Conservation (phyloP, 2,797 vertebrate species). For the Valencia hispanica region DNA sequence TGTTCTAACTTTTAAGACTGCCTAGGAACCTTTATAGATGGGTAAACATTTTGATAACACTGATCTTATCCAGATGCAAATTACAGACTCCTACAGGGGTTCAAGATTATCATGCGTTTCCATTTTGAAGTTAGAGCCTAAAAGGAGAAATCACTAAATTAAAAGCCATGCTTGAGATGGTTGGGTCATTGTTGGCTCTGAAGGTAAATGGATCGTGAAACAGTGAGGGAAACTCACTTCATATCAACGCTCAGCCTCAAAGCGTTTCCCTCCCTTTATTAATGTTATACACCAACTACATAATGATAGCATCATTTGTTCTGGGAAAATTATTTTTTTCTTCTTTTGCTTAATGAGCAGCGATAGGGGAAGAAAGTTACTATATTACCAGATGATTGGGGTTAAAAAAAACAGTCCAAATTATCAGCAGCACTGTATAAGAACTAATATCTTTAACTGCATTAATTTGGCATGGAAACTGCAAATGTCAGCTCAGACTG, state of each 20-base stretch:
- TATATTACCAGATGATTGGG: background rate
- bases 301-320: conserved; percentile 70
- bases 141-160: conserved; percentile 51
- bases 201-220: conserved; percentile 63
- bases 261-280: conserved; percentile 57
- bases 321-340: conserved; percentile 35
- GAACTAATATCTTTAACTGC: conserved; percentile 44
- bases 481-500: conserved; percentile 45
- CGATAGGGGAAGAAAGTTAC: conserved; percentile 16
- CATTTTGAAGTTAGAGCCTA: conserved; percentile 38
- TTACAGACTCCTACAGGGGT: conserved; percentile 44
- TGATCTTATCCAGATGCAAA: conserved; percentile 23
- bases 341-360: conserved; percentile 39
- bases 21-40: background rate
- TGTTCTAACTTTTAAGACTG: background rate
- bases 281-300: conserved; percentile 54
- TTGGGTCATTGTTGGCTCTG: conserved; percentile 53
- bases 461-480: conserved; percentile 46
- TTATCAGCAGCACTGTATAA: conserved; percentile 36
- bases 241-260: conserved; percentile 51
- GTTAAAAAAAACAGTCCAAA: conserved; percentile 13
- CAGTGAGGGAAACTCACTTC: conserved; percentile 47
- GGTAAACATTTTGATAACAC: conserved; percentile 27
- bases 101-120: conserved; percentile 35
- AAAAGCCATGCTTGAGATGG: conserved; percentile 51